A percentile compares a stretch with the other conserved stretches of the same genome.
Conservation (phyloP, 2,797 vertebrate species). For the Tapera naevia region DNA sequence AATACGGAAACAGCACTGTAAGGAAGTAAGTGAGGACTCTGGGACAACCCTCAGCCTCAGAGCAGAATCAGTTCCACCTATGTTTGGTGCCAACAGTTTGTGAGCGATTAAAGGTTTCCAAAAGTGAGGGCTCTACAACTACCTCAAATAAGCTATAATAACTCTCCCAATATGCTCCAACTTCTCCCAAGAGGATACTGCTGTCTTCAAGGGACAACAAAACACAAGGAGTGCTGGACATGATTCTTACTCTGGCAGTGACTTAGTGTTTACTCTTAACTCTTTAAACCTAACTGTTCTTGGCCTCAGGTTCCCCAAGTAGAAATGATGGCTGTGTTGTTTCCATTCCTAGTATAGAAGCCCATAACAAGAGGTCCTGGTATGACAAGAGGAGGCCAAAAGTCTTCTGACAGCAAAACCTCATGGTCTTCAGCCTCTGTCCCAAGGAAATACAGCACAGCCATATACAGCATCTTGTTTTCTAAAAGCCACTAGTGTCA, state of each 20-base stretch:
- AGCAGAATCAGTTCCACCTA: neutral
- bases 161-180: accelerated
- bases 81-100: neutral
- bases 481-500: neutral
- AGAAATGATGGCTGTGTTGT: neutral
- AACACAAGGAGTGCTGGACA: neutral
- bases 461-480: neutral
- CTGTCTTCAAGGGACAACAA: neutral
- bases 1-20: neutral
- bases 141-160: neutral
- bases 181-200: neutral
- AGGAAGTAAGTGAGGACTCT: neutral
- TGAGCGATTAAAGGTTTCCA: neutral
- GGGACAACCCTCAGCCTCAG: neutral
- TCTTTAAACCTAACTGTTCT: neutral
- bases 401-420: neutral
- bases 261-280: neutral
- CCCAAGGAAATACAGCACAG: neutral
- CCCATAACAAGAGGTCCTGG: neutral
- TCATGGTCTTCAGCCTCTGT: neutral
- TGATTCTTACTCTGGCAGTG: neutral
- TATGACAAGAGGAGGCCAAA: neutral
- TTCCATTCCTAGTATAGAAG: neutral
- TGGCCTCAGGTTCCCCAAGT: neutral
- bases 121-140: neutral